Percentiles rank a stretch among this genome's conserved stretches.
phyloP scores from a whole-genome alignment of 2,888 invertebrate genomes.

The Lacanobia oleracea region DNA sequence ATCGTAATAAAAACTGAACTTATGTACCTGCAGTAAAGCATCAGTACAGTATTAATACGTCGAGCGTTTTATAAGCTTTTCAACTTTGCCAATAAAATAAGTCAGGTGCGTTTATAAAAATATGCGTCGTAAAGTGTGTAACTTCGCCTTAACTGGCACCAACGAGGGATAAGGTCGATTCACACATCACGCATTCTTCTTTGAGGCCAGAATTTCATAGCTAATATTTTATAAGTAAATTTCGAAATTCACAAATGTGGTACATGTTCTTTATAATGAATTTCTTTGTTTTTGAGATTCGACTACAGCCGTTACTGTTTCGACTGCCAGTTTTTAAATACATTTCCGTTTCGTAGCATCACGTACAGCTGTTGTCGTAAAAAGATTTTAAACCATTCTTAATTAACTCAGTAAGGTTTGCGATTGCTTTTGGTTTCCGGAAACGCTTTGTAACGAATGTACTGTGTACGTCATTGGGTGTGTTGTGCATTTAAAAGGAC shows the following conservation, averaged over 20 bases:
- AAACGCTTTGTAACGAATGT: neutral
- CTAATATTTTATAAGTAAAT: slow-evolving; percentile 34
- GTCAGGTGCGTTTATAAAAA: slow-evolving; percentile 69
- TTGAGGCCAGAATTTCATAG: slow-evolving; percentile 38
- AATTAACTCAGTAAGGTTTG: slow-evolving; percentile 11
- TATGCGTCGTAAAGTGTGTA: slow-evolving; percentile 58
- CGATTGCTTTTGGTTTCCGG: slow-evolving; percentile 3
- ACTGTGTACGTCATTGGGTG: neutral
- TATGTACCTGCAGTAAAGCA: slow-evolving; percentile 39
- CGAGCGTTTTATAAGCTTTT: slow-evolving; percentile 59
- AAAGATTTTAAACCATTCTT: slow-evolving; percentile 23
- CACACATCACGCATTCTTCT: slow-evolving; percentile 37
- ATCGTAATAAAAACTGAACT: slow-evolving; percentile 53
- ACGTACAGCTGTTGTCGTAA: slow-evolving; percentile 22
- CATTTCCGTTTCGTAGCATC: neutral
- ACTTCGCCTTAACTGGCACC: slow-evolving; percentile 56
- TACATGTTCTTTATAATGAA: neutral
- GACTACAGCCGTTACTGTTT: neutral
- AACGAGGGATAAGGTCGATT: slow-evolving; percentile 38
- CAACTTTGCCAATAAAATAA: slow-evolving; percentile 68
- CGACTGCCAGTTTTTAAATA: slow-evolving; percentile 7
- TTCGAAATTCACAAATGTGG: neutral
- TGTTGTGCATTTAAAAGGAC: neutral
- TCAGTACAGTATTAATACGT: slow-evolving; percentile 50
- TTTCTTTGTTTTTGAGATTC: neutral